These are phyloP conservation scores for Graptemys geographica DNA, from an alignment of 2,797 vertebrate species.

Conservation along the genomic window DNA sequence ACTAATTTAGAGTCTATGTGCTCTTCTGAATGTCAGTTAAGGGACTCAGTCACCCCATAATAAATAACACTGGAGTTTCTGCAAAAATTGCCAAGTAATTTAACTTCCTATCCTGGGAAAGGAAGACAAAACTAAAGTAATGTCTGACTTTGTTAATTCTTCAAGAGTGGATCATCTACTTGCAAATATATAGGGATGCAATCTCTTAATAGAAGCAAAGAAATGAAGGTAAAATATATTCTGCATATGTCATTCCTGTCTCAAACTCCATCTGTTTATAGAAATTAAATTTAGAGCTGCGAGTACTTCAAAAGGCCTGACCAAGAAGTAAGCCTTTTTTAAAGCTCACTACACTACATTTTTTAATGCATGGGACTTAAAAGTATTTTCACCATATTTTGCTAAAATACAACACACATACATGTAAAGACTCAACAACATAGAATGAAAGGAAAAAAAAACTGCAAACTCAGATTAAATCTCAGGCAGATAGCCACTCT, in stretches of 20 bases:
- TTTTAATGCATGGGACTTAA: slow-evolving; percentile 21
- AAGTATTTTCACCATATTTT: background rate
- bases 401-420: slow-evolving; percentile 14
- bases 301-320: slow-evolving; percentile 18
- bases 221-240: slow-evolving; percentile 52
- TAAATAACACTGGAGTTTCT: background rate
- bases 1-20: background rate
- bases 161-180: background rate
- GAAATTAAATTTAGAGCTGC: slow-evolving; percentile 46
- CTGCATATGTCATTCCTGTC: slow-evolving; percentile 31
- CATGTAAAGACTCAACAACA: background rate
- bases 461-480: background rate
- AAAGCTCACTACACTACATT: slow-evolving; percentile 26
- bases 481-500: background rate
- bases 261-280: slow-evolving; percentile 49
- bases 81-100: background rate
- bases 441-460: background rate
- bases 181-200: slow-evolving; percentile 25
- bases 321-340: slow-evolving; percentile 4
- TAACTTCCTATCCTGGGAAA: background rate
- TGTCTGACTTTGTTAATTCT: background rate
- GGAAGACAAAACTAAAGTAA: background rate
- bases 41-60: background rate
- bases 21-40: background rate
- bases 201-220: slow-evolving; percentile 5